Percentiles rank a stretch among this genome's conserved stretches.
These are phyloP conservation scores for Unio delphinus DNA, from an alignment of 2,888 invertebrate genomes.

Conservation along the genomic window DNA sequence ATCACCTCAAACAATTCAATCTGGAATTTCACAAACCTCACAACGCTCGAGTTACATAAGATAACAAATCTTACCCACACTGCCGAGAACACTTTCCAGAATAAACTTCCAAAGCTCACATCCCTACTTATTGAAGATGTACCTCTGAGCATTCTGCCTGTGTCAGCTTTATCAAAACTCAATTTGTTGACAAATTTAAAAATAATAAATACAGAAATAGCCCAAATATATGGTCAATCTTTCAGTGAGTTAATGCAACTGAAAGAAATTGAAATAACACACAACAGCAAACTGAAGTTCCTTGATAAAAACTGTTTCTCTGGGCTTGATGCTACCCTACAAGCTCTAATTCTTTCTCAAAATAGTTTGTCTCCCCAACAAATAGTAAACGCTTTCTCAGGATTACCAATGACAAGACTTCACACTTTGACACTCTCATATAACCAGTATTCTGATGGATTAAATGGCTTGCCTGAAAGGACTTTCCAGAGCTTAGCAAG, in stretches of 20 bases:
- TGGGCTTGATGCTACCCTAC: neutral
- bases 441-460: conserved; percentile 10
- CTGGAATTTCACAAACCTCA: conserved; percentile 32
- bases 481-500: conserved; percentile 42
- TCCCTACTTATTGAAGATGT: conserved; percentile 24
- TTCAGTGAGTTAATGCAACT: conserved; percentile 32
- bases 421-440: conserved; percentile 16
- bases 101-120: conserved; percentile 27
- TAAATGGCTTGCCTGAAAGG: conserved; percentile 23
- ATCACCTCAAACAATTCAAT: conserved; percentile 19
- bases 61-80: conserved; percentile 26
- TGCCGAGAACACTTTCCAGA: conserved; percentile 25
- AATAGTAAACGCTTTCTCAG: too few relatives aligned
- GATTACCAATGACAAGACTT: too few relatives aligned
- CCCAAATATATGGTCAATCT: conserved; percentile 18
- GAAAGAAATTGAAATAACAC: conserved; percentile 30
- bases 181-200: conserved; percentile 28
- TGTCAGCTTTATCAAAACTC: conserved; percentile 21
- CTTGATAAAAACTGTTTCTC: conserved; percentile 44
- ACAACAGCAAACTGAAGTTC: conserved; percentile 28
- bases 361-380: too few relatives aligned
- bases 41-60: conserved; percentile 24
- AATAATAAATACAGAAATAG: conserved; percentile 33
- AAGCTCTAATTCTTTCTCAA: too few relatives aligned
- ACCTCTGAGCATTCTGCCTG: conserved; percentile 29